Evolutionary conservation across 2,888 invertebrate genomes (phyloP), one percentile per base, ranked within the genome.

Genomic region (Criorhina ranunculi): DNA sequence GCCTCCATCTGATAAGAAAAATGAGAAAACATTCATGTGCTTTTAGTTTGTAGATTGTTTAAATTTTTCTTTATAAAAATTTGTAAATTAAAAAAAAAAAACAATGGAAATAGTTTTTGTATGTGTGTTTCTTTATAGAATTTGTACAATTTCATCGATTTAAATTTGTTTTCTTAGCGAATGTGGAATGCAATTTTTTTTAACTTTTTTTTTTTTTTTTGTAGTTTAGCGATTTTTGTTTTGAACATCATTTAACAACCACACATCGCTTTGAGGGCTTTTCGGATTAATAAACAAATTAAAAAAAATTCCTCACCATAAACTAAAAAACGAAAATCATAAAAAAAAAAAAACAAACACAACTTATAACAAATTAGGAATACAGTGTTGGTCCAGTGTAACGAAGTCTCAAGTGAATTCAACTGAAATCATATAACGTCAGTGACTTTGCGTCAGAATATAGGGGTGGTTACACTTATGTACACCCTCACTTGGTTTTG

Each of bases 61-160:
- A 33, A 37, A 72, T 59, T 46, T 31, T 42, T 49, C 35, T n/a
- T 53, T 59, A 17, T n/a, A 64, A 29, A n/a, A 29, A 37, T 51
- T 51, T 53, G 24, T 53, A 37, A 19, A 19, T 51, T 31, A 17
- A n/a, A 12, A 29, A 46, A 44, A 55, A 83, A 62, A 75, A n/a
- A n/a, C n/a, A n/a, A 57, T 89, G 89, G n/a, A n/a, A n/a, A n/a
- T 89, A 88, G 87, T 57, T 35, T 86, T 80, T 80, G 62, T 70
- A 77, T 70, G 62, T 49, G 46, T 75, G 57, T 57, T 60, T 35
- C 6, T 40, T 40, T 40, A 5, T 5, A 12, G 0, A 12, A 2
- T 6, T 42, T 44, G 15, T 2, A 15, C 17, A n/a, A n/a, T 17
- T 17, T 3, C 7, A 33, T 33, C 33, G n/a, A 33, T 8, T 8